Evolutionary conservation across 2,888 invertebrate genomes (phyloP).

Genomic region (Pandemis heparana): DNA sequence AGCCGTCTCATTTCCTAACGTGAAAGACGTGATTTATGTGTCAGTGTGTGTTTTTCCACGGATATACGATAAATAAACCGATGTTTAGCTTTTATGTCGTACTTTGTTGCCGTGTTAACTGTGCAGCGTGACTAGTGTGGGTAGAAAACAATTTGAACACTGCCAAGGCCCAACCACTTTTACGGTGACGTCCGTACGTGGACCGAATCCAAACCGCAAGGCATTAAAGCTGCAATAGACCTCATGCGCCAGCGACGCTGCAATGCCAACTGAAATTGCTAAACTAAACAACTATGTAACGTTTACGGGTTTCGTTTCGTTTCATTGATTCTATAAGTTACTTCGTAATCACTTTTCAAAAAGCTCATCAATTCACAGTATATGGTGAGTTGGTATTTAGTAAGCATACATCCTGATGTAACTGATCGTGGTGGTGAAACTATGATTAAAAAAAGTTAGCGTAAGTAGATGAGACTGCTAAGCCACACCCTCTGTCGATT

Average conservation of each 20-base stretch:
- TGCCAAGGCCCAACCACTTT: conserved; percentile 70
- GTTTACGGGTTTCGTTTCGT: conserved; percentile 26
- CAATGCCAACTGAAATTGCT: conserved; percentile 61
- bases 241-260: conserved; percentile 63
- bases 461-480: too few relatives aligned
- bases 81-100: conserved; percentile 27
- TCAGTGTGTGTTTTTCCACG: too few relatives aligned
- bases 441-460: too few relatives aligned
- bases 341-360: too few relatives aligned
- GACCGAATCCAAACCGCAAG: conserved; percentile 77
- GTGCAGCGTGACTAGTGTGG: conserved; percentile 58
- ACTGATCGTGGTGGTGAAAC: too few relatives aligned
- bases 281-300: conserved; percentile 56
- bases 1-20: too few relatives aligned
- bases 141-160: conserved; percentile 76
- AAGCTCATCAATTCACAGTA: too few relatives aligned
- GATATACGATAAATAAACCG: not conserved
- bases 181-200: conserved; percentile 73
- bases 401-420: too few relatives aligned
- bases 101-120: conserved; percentile 58
- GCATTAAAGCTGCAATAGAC: conserved; percentile 74
- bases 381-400: too few relatives aligned
- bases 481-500: too few relatives aligned
- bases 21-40: too few relatives aligned
- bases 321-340: too few relatives aligned